Evolutionary conservation across 2,113 vertebrate genomes (phyloP), one percentile per base, ranked within the genome.

Genomic region (Haliaeetus leucogaster): DNA sequence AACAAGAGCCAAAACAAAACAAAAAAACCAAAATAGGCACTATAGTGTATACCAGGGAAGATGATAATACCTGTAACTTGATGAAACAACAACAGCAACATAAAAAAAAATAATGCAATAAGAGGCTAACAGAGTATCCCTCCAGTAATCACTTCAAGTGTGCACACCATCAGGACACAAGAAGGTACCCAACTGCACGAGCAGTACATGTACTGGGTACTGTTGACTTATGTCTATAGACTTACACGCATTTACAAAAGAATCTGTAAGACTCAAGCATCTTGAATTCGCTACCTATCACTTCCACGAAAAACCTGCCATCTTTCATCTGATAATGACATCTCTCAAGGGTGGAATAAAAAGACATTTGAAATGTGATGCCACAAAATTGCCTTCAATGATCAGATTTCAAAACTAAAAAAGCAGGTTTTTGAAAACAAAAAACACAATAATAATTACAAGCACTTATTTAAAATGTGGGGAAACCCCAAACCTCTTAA

Each of bases 51-150:
- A 97, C 83, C 79, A 82, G 47, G 74, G 67, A 92, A 94, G 68
- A 73, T 85, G 55, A 12, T 72, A 82, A 82, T 62, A 98, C 91
- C 95, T 98, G 78, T 84, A 94, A 95, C 53, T 97, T 76, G 61
- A 95, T 88, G 81, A 81, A 72, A 93, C 48, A 78, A 95, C 43
- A 95, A 93, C 82, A 73, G 25, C 48, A 94, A 61, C 80, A 73
- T 72, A 78, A 77, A 77, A 67, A 93, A 95, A 96, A 52, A 29
- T 3, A 73, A 36, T 38, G 93, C 63, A 95, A 91, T 85, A 84
- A 84, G 97, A 96, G 65, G 40, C 93, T 96, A 86, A 90, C 22
- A 81, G 90, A 95, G 34, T 26, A 90, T 59, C 81, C 91, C 87
- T 95, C 62, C 43, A 79, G 53, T 59, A 82, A 95, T 42, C 23